Evolutionary conservation across 2,888 invertebrate genomes (phyloP).

Genomic region (Drosophila fulvimacula): DNA sequence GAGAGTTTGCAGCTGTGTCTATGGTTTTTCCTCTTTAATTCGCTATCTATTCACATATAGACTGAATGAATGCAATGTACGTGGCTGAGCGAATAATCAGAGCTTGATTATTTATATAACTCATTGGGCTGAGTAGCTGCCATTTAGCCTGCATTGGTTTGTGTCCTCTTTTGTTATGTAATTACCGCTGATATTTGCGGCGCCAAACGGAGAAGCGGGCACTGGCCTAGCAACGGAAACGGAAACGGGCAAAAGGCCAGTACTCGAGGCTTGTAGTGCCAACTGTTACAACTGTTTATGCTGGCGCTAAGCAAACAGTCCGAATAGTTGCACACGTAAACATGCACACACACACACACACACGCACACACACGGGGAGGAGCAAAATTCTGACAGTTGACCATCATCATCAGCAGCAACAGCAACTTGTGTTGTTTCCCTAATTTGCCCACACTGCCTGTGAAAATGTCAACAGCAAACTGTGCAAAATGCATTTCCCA

Average conservation of each 20-base stretch:
- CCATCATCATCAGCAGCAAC: slow-evolving; percentile 25
- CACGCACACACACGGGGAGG: slow-evolving; percentile 17
- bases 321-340: slow-evolving; percentile 30
- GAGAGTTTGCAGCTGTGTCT: not conserved
- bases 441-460: slow-evolving; percentile 51
- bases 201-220: not conserved
- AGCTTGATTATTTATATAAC: slow-evolving; percentile 62
- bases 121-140: slow-evolving; percentile 46
- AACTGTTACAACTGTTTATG: slow-evolving; percentile 78
- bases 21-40: not conserved
- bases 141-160: slow-evolving; percentile 36
- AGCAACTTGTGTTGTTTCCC: slow-evolving; percentile 45
- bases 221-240: not conserved
- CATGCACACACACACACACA: slow-evolving; percentile 13
- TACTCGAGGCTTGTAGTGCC: slow-evolving; percentile 51
- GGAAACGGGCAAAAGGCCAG: slow-evolving; percentile 15
- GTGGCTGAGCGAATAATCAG: slow-evolving; percentile 46
- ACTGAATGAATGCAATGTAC: not conserved
- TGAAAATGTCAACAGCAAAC: slow-evolving; percentile 65
- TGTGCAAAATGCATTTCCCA: slow-evolving; percentile 58
- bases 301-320: slow-evolving; percentile 64
- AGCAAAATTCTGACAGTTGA: slow-evolving; percentile 28
- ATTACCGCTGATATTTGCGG: slow-evolving; percentile 55
- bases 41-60: slow-evolving; percentile 3
- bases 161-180: slow-evolving; percentile 68